These are phyloP conservation scores for Buphagus erythrorhynchus DNA, from an alignment of 2,797 vertebrate genomes.

Conservation along the genomic window DNA sequence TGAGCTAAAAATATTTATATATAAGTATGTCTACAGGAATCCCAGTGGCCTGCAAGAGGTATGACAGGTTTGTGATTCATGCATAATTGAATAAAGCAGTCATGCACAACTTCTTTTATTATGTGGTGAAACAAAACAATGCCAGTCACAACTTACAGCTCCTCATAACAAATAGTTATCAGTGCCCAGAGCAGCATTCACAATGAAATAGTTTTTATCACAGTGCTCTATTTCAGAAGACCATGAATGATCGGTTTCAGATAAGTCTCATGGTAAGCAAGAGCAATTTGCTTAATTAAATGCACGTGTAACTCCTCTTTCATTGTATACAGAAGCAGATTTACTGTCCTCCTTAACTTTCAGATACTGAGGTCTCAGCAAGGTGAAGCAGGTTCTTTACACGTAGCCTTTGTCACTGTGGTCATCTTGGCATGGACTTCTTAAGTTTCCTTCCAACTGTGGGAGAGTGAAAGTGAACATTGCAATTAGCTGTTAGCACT, in stretches of 20 bases:
- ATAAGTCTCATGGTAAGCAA: background rate
- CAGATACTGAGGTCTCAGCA: background rate
- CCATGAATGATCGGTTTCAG: background rate
- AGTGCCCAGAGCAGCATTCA: background rate
- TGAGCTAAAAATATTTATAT: background rate
- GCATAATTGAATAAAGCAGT: conserved; percentile 34
- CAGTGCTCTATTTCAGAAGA: background rate
- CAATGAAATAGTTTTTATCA: background rate
- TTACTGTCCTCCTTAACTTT: background rate
- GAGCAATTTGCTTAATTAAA: background rate
- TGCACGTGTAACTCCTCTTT: background rate
- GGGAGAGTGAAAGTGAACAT: background rate
- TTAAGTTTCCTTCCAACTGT: background rate
- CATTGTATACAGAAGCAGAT: background rate
- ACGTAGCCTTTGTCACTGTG: background rate
- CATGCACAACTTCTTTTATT: background rate
- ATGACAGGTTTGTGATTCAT: conserved; percentile 22
- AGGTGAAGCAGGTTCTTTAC: background rate
- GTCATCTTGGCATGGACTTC: background rate
- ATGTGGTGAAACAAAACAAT: background rate
- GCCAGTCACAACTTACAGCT: background rate
- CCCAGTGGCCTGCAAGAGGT: background rate
- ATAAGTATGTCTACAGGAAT: conserved; percentile 1
- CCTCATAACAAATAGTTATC: background rate
- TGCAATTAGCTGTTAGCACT: background rate